Evolutionary conservation across 2,888 invertebrate genomes (phyloP), one percentile per base, ranked within the genome.

Genomic region (Temnothorax rugatulus): DNA sequence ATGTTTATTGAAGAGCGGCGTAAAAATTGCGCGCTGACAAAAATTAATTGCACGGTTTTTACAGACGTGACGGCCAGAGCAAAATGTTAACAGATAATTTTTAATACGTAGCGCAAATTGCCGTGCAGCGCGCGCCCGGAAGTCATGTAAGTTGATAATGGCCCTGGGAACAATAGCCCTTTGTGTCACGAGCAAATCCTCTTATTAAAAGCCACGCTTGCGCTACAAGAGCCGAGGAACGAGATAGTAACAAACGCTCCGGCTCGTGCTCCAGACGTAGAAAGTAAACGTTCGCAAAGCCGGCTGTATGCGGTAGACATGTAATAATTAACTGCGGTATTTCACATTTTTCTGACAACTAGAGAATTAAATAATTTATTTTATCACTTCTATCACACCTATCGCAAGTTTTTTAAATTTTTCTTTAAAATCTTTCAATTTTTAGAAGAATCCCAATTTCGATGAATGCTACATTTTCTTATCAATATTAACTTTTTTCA

Each of bases 161-260:
- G 47, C 59, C 47, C 34, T 69, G 69, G 34, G 38, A 79, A 79
- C 69, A 79, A 79, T 79, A 69, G 69, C 59, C 66, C 21, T 79
- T 79, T 79, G 59, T 79, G 69, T 79, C 71, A 69, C 59, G 47
- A 69, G 47, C 79, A 79, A 79, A 79, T 79, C 79, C 79, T 79
- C 79, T 79, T 79, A 79, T 79, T 79, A 79, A 79, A 69, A 69
- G 79, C 79, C 79, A 79, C 59, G 69, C 21, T 79, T 79, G 59
- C 38, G 59, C 47, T 69, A 79, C 79, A 59, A 79, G 52, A 59
- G 59, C 13, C 69, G 69, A 47, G 44, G 15, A 57, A 68, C 41
- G 41, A 77, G 54, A 77, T 66, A 44, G 54, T 68, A 77, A 68
- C 77, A 38, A 79, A 59, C 79, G 41, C 21, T 44, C 15, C 1